Conservation (phyloP, 2,797 vertebrate species). For the Sebastes minor region DNA sequence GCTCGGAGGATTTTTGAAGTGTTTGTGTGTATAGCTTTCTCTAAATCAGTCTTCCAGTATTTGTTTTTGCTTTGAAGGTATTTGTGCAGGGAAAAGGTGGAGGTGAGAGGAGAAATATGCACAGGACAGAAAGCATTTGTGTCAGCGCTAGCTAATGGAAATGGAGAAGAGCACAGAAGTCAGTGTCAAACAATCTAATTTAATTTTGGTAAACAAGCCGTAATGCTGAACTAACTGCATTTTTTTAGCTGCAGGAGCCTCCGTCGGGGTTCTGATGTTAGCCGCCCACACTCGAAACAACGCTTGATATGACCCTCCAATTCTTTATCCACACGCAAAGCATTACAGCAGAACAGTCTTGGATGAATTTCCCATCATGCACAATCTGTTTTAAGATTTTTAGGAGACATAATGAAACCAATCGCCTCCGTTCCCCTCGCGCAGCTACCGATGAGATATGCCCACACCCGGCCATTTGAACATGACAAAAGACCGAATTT, state of each 20-base stretch:
- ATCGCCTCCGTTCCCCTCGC: conserved; percentile 30
- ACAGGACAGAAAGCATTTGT: neutral
- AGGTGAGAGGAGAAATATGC: neutral
- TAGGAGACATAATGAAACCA: conserved; percentile 44
- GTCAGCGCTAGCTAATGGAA: neutral
- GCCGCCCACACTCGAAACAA: neutral
- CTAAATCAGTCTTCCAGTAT: neutral
- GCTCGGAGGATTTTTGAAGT: conserved; percentile 20
- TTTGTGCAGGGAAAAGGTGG: conserved; percentile 2
- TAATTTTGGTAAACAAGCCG: neutral
- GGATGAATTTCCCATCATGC: conserved; percentile 47
- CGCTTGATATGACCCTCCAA: conserved; percentile 12
- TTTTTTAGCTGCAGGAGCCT: conserved; percentile 6
- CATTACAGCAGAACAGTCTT: conserved; percentile 12
- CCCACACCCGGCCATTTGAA: conserved; percentile 16
- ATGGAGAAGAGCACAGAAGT: neutral
- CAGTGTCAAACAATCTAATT: neutral
- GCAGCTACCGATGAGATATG: conserved; percentile 6
- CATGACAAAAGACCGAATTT: conserved; percentile 47
- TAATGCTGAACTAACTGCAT: neutral
- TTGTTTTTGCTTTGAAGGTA: conserved; percentile 4
- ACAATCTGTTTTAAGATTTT: conserved; percentile 47
- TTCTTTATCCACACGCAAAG: conserved; percentile 1
- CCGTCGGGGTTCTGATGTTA: neutral
- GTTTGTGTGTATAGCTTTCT: conserved; percentile 13